These are phyloP conservation scores for Rhingia rostrata DNA, from an alignment of 2,888 invertebrate genomes.

Conservation along the genomic window DNA sequence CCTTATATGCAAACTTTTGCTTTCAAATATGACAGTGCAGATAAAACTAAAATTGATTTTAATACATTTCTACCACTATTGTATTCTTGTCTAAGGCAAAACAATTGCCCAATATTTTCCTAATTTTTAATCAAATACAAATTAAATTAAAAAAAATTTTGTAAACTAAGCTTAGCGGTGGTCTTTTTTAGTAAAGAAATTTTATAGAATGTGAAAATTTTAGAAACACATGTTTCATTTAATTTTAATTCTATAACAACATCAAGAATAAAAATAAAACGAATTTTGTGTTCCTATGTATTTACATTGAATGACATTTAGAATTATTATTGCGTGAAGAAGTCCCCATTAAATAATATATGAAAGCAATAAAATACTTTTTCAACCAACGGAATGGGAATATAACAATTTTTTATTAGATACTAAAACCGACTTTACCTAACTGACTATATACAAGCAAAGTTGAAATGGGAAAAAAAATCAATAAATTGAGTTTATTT, in stretches of 20 bases:
- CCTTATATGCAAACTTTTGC: too few relatives aligned
- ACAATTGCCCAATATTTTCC: background rate
- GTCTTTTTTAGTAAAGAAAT: slow-evolving; percentile 1
- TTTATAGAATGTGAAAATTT: background rate
- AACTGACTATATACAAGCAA: background rate
- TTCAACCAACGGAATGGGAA: too few relatives aligned
- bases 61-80: background rate
- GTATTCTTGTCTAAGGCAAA: background rate
- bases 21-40: too few relatives aligned
- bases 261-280: background rate
- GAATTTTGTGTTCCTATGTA: background rate
- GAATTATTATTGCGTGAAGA: too few relatives aligned
- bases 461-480: slow-evolving; percentile 1
- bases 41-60: too few relatives aligned
- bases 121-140: slow-evolving; percentile 2
- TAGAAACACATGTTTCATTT: background rate
- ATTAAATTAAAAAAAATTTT: background rate
- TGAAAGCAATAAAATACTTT: too few relatives aligned
- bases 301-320: too few relatives aligned
- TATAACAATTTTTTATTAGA: background rate
- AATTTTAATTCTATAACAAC: background rate
- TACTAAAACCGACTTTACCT: background rate
- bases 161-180: slow-evolving; percentile 19
- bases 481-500: slow-evolving; percentile 28
- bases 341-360: too few relatives aligned